Evolutionary conservation across 2,888 invertebrate species (phyloP), one percentile per base, ranked within the genome.

Genomic region (Tholera decimalis): DNA sequence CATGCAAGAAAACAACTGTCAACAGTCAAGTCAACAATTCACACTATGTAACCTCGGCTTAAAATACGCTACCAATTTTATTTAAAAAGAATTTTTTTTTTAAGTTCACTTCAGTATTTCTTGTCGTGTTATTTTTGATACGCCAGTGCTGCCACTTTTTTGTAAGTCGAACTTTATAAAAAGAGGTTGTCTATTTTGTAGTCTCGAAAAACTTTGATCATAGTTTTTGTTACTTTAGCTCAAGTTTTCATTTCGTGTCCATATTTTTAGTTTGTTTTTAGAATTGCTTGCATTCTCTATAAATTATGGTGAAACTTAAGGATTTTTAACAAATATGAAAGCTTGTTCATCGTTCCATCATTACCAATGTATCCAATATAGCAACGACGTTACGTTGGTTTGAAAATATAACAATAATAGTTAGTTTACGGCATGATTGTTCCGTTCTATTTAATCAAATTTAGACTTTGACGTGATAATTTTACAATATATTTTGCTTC

Each of bases 371-470:
- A 35, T 57, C 35, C 64, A 76, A 69, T 54, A 50, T n/a, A 49
- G 39, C 43, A 46, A 56, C 43, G n/a, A n/a, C n/a, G 41, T 9
- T 28, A 47, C 9, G 15, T 30, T 35, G 50, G 69, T 79, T 69
- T 63, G 54, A 69, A 76, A 68, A 78, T 61, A 51, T 41, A 56
- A 74, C 44, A 69, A 64, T 61, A 64, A 56, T 49, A 15, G 43
- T 37, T 49, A 15, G 43, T 37, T 53, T 33, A 51, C 55, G 57
- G 64, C 50, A 67, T 49, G 26, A 51, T 50, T 64, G 50, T 53
- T 39, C 8, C 18, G 18, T 20, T n/a, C n/a, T 4, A 26, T 7
- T 15, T 46, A 26, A 51, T 49, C n/a, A 26, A 75, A 55, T 67
- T 46, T 26, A 35, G 20, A 60, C 73, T 41, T 30, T 77, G 30